These are phyloP conservation scores for Hyperopisus bebe DNA, from an alignment of 2,113 vertebrate species.

Conservation along the genomic window DNA sequence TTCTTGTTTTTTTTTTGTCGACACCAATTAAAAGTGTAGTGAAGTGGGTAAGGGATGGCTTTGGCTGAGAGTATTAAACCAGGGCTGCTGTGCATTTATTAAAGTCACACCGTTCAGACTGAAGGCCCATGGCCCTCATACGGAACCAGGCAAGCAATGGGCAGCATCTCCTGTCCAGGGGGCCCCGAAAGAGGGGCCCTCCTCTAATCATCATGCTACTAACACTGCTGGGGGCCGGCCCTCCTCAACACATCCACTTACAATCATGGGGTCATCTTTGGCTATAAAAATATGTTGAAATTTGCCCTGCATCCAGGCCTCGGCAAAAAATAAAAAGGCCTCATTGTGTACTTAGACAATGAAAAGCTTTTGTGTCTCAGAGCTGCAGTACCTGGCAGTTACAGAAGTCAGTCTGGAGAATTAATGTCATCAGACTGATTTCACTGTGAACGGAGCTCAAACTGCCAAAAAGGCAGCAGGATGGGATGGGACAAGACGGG, in stretches of 20 bases:
- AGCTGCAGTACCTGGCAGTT: conserved; percentile 15
- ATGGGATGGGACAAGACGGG: conserved; percentile 40
- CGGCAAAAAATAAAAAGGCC: background rate
- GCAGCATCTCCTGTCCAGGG: background rate
- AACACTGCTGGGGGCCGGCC: background rate
- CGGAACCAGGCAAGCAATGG: background rate
- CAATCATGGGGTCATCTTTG: background rate
- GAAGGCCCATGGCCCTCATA: background rate
- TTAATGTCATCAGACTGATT: conserved; percentile 57
- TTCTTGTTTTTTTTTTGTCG: background rate
- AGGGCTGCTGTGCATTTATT: background rate
- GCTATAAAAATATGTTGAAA: background rate
- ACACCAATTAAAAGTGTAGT: background rate
- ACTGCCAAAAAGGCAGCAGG: background rate
- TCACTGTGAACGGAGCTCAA: conserved; percentile 43
- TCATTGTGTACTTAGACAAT: background rate
- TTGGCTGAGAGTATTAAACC: background rate
- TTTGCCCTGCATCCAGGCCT: background rate
- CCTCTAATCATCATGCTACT: background rate
- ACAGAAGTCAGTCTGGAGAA: conserved; percentile 55
- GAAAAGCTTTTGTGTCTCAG: background rate
- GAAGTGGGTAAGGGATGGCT: background rate
- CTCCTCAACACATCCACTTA: background rate
- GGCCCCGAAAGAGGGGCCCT: background rate
- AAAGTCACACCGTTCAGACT: background rate